Evolutionary conservation across 2,113 vertebrate species (phyloP).

Genomic region (Corythornis madagascariensis): DNA sequence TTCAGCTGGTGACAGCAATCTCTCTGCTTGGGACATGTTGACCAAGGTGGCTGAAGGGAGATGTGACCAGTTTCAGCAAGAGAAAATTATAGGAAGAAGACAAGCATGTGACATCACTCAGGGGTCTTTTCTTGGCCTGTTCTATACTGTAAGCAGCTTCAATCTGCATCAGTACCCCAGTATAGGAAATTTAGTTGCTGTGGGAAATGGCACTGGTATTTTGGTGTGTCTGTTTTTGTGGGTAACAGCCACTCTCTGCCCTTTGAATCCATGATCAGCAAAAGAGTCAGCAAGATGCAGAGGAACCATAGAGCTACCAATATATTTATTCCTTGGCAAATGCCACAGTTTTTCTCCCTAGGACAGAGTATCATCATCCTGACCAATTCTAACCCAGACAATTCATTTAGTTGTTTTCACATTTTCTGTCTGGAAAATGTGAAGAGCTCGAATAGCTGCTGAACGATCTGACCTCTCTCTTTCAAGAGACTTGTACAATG

Average conservation of each 20-base stretch:
- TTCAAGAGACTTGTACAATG: not conserved
- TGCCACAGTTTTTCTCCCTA: not conserved
- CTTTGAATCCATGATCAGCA: not conserved
- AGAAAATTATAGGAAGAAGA: not conserved
- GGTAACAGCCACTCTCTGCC: not conserved
- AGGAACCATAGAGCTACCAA: not conserved
- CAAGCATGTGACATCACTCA: fast-evolving
- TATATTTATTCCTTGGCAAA: not conserved
- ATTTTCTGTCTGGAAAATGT: not conserved
- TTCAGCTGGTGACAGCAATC: not conserved
- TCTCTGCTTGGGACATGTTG: not conserved
- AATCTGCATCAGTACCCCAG: not conserved
- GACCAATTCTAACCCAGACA: not conserved
- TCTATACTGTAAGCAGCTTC: not conserved
- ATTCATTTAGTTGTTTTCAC: not conserved
- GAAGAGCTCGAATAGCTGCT: not conserved
- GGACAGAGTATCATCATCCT: not conserved
- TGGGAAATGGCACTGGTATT: not conserved
- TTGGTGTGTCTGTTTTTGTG: not conserved
- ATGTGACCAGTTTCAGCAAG: not conserved
- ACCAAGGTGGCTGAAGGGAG: not conserved
- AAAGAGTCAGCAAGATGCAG: not conserved
- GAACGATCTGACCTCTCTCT: not conserved
- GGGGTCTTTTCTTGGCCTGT: not conserved
- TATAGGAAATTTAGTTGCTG: not conserved